Evolutionary conservation across 2,113 vertebrate species (phyloP).

Genomic region (Pterophyllum scalare): DNA sequence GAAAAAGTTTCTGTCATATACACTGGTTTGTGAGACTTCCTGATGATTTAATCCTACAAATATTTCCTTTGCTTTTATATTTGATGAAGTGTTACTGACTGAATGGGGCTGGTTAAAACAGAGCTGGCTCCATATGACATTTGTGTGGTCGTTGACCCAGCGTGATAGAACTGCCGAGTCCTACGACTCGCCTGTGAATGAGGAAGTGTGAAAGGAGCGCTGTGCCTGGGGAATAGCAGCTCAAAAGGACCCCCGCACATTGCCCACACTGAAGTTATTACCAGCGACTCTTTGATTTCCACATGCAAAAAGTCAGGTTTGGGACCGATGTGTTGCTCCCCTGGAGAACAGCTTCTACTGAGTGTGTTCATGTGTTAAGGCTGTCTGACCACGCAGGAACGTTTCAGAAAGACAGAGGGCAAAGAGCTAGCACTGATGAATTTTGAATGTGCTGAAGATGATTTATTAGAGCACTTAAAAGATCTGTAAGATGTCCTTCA

Average conservation of each 20-base stretch:
- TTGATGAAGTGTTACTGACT: constrained; percentile 69
- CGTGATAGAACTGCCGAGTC: constrained; percentile 34
- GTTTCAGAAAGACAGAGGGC: constrained; percentile 44
- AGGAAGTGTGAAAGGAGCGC: constrained; percentile 69
- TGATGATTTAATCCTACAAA: constrained; percentile 45
- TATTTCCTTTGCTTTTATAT: constrained; percentile 56
- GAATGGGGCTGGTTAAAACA: constrained; percentile 42
- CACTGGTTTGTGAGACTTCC: background rate
- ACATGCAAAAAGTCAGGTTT: constrained; percentile 66
- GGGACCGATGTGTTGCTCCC: constrained; percentile 55
- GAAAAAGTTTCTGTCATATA: background rate
- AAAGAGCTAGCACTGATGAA: constrained; percentile 71
- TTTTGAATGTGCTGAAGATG: constrained; percentile 70
- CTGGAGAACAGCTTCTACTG: constrained; percentile 40
- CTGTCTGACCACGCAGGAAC: constrained; percentile 44
- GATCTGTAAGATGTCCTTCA: constrained; percentile 68
- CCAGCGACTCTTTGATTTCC: constrained; percentile 71
- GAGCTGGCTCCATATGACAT: constrained; percentile 58
- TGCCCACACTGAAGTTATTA: constrained; percentile 78
- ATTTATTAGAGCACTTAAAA: constrained; percentile 76
- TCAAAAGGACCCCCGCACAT: constrained; percentile 65
- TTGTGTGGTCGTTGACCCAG: constrained; percentile 62
- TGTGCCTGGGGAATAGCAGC: constrained; percentile 59
- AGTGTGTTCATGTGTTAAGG: constrained; percentile 49
- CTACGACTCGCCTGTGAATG: constrained; percentile 59